Evolutionary conservation across 2,797 vertebrate species (phyloP).

Genomic region (Mormyrus hasselquistii): DNA sequence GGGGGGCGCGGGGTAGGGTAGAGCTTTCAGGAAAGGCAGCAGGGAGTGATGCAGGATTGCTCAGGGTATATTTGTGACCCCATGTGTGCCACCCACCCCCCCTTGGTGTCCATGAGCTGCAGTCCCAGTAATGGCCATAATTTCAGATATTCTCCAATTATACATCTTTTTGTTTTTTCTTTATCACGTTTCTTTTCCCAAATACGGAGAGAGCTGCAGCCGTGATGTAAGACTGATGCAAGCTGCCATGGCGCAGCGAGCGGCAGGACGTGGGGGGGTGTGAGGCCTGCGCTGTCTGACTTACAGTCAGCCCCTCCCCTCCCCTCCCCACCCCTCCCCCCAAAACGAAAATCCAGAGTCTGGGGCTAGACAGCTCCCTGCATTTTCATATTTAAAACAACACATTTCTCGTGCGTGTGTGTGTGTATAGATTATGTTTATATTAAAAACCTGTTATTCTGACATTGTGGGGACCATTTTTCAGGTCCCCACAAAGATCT

Average conservation of each 20-base stretch:
- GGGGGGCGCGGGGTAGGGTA: not conserved
- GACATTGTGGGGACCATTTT: not conserved
- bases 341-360: not conserved
- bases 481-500: not conserved
- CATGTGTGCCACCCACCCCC: not conserved
- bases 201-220: not conserved
- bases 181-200: not conserved
- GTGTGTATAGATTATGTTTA: not conserved
- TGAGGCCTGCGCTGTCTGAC: not conserved
- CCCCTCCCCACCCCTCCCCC: not conserved
- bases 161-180: not conserved
- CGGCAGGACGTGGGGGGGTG: not conserved
- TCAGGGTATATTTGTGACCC: not conserved
- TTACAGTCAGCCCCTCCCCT: not conserved
- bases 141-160: not conserved
- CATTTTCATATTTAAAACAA: not conserved
- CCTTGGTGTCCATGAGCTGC: not conserved
- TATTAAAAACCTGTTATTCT: not conserved
- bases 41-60: not conserved
- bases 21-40: not conserved
- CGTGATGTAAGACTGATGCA: conserved; percentile 4
- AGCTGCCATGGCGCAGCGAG: not conserved
- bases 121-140: not conserved
- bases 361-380: not conserved
- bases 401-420: not conserved